These are phyloP conservation scores for Tortricodes alternella DNA, from an alignment of 2,888 invertebrate species.

Conservation along the genomic window DNA sequence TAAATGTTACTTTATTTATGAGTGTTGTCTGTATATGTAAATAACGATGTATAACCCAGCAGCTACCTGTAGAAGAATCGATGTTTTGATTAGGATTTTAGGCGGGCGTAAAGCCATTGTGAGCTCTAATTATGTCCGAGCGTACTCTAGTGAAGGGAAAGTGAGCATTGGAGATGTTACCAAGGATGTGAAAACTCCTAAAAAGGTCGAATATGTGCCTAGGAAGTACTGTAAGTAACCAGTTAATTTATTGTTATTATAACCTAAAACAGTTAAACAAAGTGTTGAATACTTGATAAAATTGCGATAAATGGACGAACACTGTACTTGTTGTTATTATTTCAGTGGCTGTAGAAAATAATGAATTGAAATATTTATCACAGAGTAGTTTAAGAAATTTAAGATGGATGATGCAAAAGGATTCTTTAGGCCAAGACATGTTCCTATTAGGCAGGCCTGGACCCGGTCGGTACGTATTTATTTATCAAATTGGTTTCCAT, in stretches of 20 bases:
- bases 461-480: conserved; percentile 76
- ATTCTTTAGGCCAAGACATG: conserved; percentile 95
- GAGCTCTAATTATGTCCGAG: conserved; percentile 64
- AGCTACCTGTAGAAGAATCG: conserved; percentile 69
- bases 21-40: conserved; percentile 34
- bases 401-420: conserved; percentile 98
- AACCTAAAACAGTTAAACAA: conserved; percentile 39
- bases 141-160: conserved; percentile 75
- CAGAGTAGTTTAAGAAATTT: conserved; percentile 91
- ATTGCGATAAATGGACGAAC: not conserved
- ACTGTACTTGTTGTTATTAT: conserved; percentile 28
- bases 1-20: conserved; percentile 20
- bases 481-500: not conserved
- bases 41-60: conserved; percentile 65
- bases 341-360: conserved; percentile 68
- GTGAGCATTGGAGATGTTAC: conserved; percentile 90
- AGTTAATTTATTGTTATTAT: conserved; percentile 32
- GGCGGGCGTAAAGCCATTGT: conserved; percentile 64
- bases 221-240: conserved; percentile 88
- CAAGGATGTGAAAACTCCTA: conserved; percentile 82
- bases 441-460: conserved; percentile 97
- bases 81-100: conserved; percentile 78
- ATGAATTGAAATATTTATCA: conserved; percentile 82
- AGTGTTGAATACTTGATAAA: conserved; percentile 3
- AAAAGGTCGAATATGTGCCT: conserved; percentile 92